A percentile compares a stretch with the other conserved stretches of the same genome.
Conservation (phyloP, 2,888 invertebrate species). For the Fragum sueziense region DNA sequence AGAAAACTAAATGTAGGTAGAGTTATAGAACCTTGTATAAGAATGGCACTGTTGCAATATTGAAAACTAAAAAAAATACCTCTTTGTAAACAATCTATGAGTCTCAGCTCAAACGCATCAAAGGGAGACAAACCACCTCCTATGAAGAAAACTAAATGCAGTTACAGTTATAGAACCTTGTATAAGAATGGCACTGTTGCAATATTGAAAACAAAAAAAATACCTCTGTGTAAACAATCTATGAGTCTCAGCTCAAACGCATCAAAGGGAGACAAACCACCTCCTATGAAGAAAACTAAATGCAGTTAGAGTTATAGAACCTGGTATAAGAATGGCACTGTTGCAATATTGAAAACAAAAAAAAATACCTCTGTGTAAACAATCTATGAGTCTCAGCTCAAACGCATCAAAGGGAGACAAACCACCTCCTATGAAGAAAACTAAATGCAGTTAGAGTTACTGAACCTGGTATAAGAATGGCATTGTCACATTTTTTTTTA, state of each 20-base stretch:
- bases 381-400: slow-evolving; percentile 75
- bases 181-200: not conserved
- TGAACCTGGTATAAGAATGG: not conserved
- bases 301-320: slow-evolving; percentile 63
- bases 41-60: no score
- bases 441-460: slow-evolving; percentile 66
- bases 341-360: slow-evolving; percentile 28
- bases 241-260: slow-evolving; percentile 73
- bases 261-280: slow-evolving; percentile 55
- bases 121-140: slow-evolving; percentile 60
- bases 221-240: slow-evolving; percentile 70
- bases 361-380: slow-evolving; percentile 68
- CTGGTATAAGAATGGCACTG: slow-evolving; percentile 66
- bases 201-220: slow-evolving; percentile 47
- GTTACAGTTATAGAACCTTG: no score
- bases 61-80: not conserved
- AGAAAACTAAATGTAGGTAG: slow-evolving; percentile 73
- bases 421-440: slow-evolving; percentile 70
- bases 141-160: no score
- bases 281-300: slow-evolving; percentile 72
- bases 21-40: not conserved
- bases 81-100: slow-evolving; percentile 67
- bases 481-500: no score
- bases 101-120: slow-evolving; percentile 68
- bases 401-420: slow-evolving; percentile 56